These are phyloP conservation scores for Amblyraja radiata DNA, from an alignment of 2,797 vertebrate genomes.

Conservation along the genomic window DNA sequence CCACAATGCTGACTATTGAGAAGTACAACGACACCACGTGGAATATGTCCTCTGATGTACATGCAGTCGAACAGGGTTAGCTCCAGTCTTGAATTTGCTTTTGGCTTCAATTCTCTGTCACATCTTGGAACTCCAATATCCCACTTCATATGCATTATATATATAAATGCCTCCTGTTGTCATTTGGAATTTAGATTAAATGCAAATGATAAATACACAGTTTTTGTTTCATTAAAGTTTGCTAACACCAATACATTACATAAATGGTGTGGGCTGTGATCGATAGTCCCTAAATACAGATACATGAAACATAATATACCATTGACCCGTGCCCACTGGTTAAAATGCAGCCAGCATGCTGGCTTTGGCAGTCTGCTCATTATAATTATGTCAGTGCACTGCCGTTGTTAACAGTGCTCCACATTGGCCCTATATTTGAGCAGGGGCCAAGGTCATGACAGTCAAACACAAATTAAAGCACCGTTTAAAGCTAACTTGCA, in stretches of 20 bases:
- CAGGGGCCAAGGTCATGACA: too few relatives aligned
- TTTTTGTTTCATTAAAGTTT: not conserved
- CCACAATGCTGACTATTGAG: constrained; percentile 7
- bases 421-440: too few relatives aligned
- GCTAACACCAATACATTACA: not conserved
- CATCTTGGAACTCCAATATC: not conserved
- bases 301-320: too few relatives aligned
- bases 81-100: not conserved
- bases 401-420: too few relatives aligned
- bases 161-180: not conserved
- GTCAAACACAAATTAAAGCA: too few relatives aligned
- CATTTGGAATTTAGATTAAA: not conserved
- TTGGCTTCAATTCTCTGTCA: not conserved
- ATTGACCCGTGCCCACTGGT: too few relatives aligned
- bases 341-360: too few relatives aligned
- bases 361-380: too few relatives aligned
- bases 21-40: constrained; percentile 1
- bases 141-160: not conserved
- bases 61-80: not conserved
- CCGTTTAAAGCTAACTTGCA: too few relatives aligned
- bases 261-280: too few relatives aligned
- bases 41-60: not conserved
- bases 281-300: too few relatives aligned
- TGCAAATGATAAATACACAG: not conserved
- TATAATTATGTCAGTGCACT: too few relatives aligned